Base-by-base conservation (phyloP, 2,797 vertebrate species). In the Thripadectes ignobilis region DNA sequence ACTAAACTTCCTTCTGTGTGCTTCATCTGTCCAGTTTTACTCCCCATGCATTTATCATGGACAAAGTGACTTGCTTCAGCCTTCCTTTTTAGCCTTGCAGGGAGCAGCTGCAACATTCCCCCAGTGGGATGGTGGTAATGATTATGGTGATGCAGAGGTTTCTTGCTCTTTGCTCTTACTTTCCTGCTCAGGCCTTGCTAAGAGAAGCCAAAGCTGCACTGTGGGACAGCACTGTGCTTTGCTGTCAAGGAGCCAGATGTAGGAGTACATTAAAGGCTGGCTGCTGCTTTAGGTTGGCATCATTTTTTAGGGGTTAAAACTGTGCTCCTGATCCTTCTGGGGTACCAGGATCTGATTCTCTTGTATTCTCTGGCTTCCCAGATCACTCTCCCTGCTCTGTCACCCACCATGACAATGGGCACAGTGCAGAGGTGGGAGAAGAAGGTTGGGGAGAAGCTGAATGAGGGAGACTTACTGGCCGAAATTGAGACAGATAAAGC, bases 401-500 rank as follows among this genome's bases (percentile, higher is more conserved):
- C 99, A 20, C 99, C 99, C 38, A 99, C 99, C 34, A 99, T 99
- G 99, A 99, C 99, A 0, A 98, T 99, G 99, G 99, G 99, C 80
- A 99, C 99, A 1, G 99, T 99, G 95, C 99, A 99, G 97, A 99
- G 99, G 94, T 99, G 99, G 99, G 99, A 99, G 97, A 99, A 99
- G 98, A 99, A 99, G 96, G 98, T 99, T 2, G 99, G 99, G 51
- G 99, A 99, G 97, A 99, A 99, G 96, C 98, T 99, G 87, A 98
- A 92, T 10, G 99, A 99, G 97, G 99, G 99, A 93, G 99, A 99
- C 89, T 98, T 99, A 59, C 95, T 99, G 97, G 99, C 99, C 55
- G 99, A 99, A 97, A 99, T 99, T 13, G 99, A 99, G 98, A 99
- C 99, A 1, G 99, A 99, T 97, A 99, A 99, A 98, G 99, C 99